Evolutionary conservation across 2,888 invertebrate genomes (phyloP).

Genomic region (Anticlea derivata): DNA sequence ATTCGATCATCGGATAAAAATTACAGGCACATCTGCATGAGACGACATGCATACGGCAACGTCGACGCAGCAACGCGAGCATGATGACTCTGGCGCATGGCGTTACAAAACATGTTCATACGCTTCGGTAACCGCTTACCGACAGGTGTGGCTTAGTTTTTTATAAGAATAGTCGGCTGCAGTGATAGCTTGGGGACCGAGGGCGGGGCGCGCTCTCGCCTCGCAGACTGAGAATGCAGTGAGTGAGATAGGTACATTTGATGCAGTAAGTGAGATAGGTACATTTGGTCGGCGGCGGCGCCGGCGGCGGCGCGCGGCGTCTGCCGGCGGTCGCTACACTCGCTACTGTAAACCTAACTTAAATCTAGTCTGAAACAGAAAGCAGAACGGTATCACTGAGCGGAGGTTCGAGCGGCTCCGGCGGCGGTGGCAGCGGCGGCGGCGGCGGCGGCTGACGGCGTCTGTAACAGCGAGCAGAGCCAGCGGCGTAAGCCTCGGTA

Average conservation of each 20-base stretch:
- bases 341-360: slow-evolving; percentile 70
- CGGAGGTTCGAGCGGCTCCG: slow-evolving; percentile 60
- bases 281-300: slow-evolving; percentile 60
- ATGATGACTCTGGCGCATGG: too few species aligned
- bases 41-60: too few species aligned
- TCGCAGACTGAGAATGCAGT: slow-evolving; percentile 45
- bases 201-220: slow-evolving; percentile 29
- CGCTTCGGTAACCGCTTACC: too few species aligned
- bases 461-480: slow-evolving; percentile 49
- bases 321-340: slow-evolving; percentile 43
- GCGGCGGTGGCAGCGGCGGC: slow-evolving; percentile 34
- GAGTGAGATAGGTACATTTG: slow-evolving; percentile 66
- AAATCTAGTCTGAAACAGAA: slow-evolving; percentile 82
- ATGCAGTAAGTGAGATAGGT: slow-evolving; percentile 62
- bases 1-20: too few species aligned
- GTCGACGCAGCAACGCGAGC: too few species aligned
- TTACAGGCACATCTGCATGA: too few species aligned
- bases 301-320: slow-evolving; percentile 49
- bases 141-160: too few species aligned
- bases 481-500: slow-evolving; percentile 32
- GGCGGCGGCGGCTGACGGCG: slow-evolving; percentile 31
- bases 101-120: too few species aligned
- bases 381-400: slow-evolving; percentile 80
- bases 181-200: background rate
- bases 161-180: too few species aligned